Base-by-base conservation (phyloP, 2,888 invertebrate species). In the Koerneria pararmatus region DNA sequence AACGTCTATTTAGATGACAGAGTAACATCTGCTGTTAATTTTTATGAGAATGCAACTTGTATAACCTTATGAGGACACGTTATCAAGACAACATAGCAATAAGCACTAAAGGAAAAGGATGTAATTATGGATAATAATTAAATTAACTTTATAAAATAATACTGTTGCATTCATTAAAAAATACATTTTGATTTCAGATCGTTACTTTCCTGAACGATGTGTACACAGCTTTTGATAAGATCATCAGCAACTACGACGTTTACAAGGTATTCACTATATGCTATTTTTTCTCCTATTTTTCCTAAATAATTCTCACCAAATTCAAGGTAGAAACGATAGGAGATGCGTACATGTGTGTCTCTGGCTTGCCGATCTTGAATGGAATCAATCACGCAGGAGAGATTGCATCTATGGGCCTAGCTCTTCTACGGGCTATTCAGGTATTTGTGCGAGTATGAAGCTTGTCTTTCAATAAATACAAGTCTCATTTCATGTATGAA, bases 151-250 rank as follows among this genome's bases (percentile, higher is more conserved):
- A 56, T 32, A 56, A 4, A 29, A 24, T 54, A 11, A 15, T 54
- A 54, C n/a, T 1, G 19, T n/a, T 15, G 11, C 11, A n/a, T 46
- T 46, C 46, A 46, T 11, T 46, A 46, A 46, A 46, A 46, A n/a
- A 46, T 46, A n/a, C 11, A 46, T 46, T n/a, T 46, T 11, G 46
- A 15, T 91, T 92, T 80, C 91, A 95, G 89, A 75, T 77, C 27
- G 73, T 77, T 51, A 66, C 68, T 46, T 72, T 77, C 58, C 68
- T 77, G 29, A 75, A 77, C 62, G 74, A 77, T 51, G 66, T 77
- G 29, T 77, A 74, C 71, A 74, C 73, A 0, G 41, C 67, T 11
- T 73, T 77, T 60, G 77, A 77, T 56, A 51, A 56, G 0, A 69
- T 77, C 24, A 72, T 77, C 49, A 69, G 71, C 24, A 61, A 72